Evolutionary conservation across 2,113 vertebrate genomes (phyloP), one percentile per base, ranked within the genome.

Genomic region (Desmodus rotundus): DNA sequence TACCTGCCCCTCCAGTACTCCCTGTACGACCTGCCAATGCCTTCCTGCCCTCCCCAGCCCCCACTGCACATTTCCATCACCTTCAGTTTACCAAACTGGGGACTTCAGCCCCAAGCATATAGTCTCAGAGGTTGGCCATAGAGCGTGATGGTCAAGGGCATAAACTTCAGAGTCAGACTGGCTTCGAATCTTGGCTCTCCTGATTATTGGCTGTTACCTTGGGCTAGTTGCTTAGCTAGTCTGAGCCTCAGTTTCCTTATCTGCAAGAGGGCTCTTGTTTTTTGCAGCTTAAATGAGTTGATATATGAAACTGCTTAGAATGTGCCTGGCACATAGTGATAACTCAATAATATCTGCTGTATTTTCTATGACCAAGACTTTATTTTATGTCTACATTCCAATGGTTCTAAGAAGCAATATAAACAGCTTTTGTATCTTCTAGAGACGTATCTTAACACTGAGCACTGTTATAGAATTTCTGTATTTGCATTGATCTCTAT

Each of bases 241-340:
- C 89, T 22, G 80, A 90, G 52, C 68, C 92, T 96, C 43, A 3
- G n/a, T 92, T 92, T 93, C 67, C 61, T 92, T 47, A 84, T 61
- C 93, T 86, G 43, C 45, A 87, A 50, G 56, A 65, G 19, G 45
- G 10, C 74, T 56, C 68, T 73, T 38, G 38, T 43, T 83, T n/a
- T 96, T 47, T 90, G 52, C 22, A 61, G 16, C 33, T 77, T 87
- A 85, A 74, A 47, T 43, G 36, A 89, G 28, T 58, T 56, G 43
- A 58, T 38, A 33, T 5, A 43, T 6, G 16, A 47, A 58, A 67
- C 47, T 65, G 65, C 58, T 94, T 41, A 89, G 84, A 67, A 50
- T 19, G 17, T 20, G 41, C 54, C 47, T 63, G 87, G 85, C 38
- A 52, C 20, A 13, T 5, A 41, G n/a, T 15, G 26, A 84, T 38